Conservation (phyloP, 2,888 invertebrate genomes). For the Macrophya annulata region DNA sequence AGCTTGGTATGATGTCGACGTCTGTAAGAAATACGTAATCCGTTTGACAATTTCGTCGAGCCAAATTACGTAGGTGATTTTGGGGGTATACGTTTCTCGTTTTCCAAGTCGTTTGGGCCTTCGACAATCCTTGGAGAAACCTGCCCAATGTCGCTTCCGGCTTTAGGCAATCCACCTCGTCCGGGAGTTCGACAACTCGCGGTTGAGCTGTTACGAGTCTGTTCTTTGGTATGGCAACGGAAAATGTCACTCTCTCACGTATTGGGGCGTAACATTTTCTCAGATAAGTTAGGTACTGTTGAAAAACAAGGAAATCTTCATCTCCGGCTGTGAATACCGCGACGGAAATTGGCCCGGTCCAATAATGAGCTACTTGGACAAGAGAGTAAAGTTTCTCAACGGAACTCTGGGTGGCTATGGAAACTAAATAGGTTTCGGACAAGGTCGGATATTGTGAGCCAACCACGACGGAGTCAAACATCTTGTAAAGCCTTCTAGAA, state of each 20-base stretch:
- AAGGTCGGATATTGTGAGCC: slow-evolving; percentile 85
- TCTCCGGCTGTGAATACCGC: slow-evolving; percentile 91
- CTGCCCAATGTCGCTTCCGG: slow-evolving; percentile 85
- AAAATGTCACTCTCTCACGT: slow-evolving; percentile 88
- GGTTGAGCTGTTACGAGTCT: slow-evolving; percentile 78
- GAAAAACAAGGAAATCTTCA: slow-evolving; percentile 87
- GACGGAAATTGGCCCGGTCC: slow-evolving; percentile 93
- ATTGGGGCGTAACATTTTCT: slow-evolving; percentile 88
- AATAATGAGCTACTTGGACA: slow-evolving; percentile 89
- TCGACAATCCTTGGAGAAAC: slow-evolving; percentile 83
- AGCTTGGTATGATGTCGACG: slow-evolving; percentile 93
- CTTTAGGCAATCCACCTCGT: slow-evolving; percentile 84
- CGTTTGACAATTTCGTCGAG: slow-evolving; percentile 91
- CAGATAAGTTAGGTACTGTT: slow-evolving; percentile 89
- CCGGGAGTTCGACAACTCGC: slow-evolving; percentile 68
- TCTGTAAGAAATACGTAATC: slow-evolving; percentile 92
- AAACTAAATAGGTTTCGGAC: slow-evolving; percentile 84
- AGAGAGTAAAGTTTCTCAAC: slow-evolving; percentile 91
- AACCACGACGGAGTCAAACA: slow-evolving; percentile 87
- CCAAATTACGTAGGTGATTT: slow-evolving; percentile 93
- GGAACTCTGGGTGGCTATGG: slow-evolving; percentile 93
- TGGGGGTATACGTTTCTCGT: slow-evolving; percentile 91
- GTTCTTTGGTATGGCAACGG: slow-evolving; percentile 87
- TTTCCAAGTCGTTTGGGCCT: slow-evolving; percentile 87
- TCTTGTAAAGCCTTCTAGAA: slow-evolving; percentile 85